phyloP scores from a whole-genome alignment of 2,888 invertebrate species.

The Crepidodera aurea region DNA sequence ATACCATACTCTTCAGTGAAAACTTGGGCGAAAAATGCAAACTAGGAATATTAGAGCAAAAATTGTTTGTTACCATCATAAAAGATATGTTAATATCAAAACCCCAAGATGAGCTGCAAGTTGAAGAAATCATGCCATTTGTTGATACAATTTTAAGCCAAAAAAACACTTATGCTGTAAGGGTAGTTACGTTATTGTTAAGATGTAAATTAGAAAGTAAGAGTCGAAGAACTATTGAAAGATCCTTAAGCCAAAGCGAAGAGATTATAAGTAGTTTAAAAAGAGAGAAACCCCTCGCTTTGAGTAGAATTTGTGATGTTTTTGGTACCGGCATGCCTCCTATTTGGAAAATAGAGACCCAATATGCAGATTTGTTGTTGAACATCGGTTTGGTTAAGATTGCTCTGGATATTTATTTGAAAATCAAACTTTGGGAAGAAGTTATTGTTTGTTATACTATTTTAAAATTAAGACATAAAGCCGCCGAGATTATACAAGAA shows the following conservation, averaged over 20 bases:
- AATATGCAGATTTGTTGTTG: slow-evolving; percentile 80
- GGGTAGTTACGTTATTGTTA: slow-evolving; percentile 74
- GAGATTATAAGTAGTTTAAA: slow-evolving; percentile 71
- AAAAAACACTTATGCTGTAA: slow-evolving; percentile 78
- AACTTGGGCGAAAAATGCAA: slow-evolving; percentile 59
- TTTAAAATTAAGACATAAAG: slow-evolving; percentile 86
- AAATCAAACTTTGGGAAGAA: slow-evolving; percentile 88
- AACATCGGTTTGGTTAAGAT: slow-evolving; percentile 85
- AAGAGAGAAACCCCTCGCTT: slow-evolving; percentile 58
- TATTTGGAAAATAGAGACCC: slow-evolving; percentile 79
- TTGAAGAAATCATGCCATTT: slow-evolving; percentile 86
- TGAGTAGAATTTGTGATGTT: slow-evolving; percentile 66
- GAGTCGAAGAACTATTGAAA: slow-evolving; percentile 83
- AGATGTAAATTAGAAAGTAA: slow-evolving; percentile 80
- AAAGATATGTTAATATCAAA: slow-evolving; percentile 77
- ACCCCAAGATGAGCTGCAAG: slow-evolving; percentile 79
- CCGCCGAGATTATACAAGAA: slow-evolving; percentile 86
- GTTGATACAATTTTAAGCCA: slow-evolving; percentile 73
- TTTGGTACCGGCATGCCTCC: slow-evolving; percentile 78
- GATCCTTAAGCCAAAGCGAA: slow-evolving; percentile 88
- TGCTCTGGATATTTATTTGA: slow-evolving; percentile 80
- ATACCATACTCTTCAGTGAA: slow-evolving; percentile 77
- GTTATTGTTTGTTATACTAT: slow-evolving; percentile 90
- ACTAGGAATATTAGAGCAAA: slow-evolving; percentile 78
- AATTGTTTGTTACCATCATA: slow-evolving; percentile 78